Evolutionary conservation across 1,140 invertebrate genomes (phyloP).

Genomic region (Platorchestia sp.): DNA sequence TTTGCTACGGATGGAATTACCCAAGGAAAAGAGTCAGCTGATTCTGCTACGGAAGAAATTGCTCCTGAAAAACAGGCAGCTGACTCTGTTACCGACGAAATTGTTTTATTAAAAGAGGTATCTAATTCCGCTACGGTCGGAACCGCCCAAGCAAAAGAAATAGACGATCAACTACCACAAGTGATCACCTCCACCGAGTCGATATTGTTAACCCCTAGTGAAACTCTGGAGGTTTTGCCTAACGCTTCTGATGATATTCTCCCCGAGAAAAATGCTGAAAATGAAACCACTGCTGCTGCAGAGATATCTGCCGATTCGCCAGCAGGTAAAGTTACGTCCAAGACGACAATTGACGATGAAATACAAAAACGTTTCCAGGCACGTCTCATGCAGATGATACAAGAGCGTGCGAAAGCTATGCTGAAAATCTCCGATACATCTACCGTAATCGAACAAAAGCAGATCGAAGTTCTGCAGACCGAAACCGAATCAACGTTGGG

Average conservation of each 20-base stretch:
- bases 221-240: not conserved
- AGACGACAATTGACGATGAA: slow-evolving; percentile 8
- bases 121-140: no score
- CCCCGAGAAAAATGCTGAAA: not conserved
- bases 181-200: not conserved
- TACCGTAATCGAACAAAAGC: not conserved
- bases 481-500: not conserved
- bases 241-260: not conserved
- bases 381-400: slow-evolving; percentile 22
- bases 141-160: not conserved
- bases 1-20: no score
- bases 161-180: not conserved
- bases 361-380: slow-evolving; percentile 36
- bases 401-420: not conserved
- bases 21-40: no score
- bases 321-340: not conserved
- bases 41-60: no score
- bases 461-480: not conserved
- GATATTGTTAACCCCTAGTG: not conserved
- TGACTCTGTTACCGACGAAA: no score
- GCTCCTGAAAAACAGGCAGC: no score
- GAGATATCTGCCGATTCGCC: not conserved
- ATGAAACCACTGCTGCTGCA: not conserved
- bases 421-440: not conserved
- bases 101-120: no score